A percentile compares a stretch with the other conserved stretches of the same genome.
phyloP scores from a whole-genome alignment of 2,888 invertebrate species.

The Pristionchus entomophagus region DNA sequence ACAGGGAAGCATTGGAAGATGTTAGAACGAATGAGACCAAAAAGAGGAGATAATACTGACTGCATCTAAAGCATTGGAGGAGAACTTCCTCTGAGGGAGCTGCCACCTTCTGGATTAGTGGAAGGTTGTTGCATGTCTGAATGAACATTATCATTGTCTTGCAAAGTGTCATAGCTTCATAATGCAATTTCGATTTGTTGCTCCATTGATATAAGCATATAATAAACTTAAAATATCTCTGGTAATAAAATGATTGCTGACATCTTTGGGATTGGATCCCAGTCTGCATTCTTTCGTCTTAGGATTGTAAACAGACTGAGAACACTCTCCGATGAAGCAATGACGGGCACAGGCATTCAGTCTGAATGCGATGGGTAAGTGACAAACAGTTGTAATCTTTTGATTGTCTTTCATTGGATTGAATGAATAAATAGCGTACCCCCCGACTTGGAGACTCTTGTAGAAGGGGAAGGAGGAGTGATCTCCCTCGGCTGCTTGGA shows the following conservation, averaged over 20 bases:
- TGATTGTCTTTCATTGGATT: neutral
- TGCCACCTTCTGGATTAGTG: slow-evolving; percentile 24
- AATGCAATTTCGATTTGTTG: too few relatives aligned
- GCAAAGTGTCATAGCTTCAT: neutral
- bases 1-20: neutral
- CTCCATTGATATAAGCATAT: too few relatives aligned
- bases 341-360: slow-evolving; percentile 72
- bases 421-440: neutral
- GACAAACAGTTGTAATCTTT: neutral
- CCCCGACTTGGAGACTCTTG: slow-evolving; percentile 31
- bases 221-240: neutral
- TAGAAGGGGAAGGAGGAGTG: slow-evolving; percentile 43
- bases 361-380: slow-evolving; percentile 53
- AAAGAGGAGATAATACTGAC: slow-evolving; percentile 55
- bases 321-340: slow-evolving; percentile 71
- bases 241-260: neutral
- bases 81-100: slow-evolving; percentile 59
- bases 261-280: slow-evolving; percentile 50
- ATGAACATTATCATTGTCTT: neutral
- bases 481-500: slow-evolving; percentile 66
- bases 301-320: slow-evolving; percentile 68
- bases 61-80: slow-evolving; percentile 72
- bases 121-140: slow-evolving; percentile 25
- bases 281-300: slow-evolving; percentile 57
- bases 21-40: neutral